phyloP scores from a whole-genome alignment of 1,140 invertebrate genomes.

The Tetragnatha versicolor region DNA sequence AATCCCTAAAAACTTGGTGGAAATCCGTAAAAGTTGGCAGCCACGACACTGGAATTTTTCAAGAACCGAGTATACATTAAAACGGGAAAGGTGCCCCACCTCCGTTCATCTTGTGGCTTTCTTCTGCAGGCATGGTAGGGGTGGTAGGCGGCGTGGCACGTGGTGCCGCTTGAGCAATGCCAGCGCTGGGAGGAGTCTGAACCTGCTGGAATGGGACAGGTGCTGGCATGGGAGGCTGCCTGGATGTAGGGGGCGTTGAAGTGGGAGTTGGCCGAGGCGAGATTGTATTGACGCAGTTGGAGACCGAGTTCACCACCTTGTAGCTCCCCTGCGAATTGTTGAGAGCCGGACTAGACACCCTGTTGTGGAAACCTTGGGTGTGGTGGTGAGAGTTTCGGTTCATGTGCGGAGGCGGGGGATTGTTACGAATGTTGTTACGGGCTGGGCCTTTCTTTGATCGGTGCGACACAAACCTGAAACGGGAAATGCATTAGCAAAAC shows the following conservation, averaged over 20 bases:
- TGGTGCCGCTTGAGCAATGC: not conserved
- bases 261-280: conserved; percentile 33
- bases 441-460: not conserved
- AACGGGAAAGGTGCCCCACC: too few relatives aligned
- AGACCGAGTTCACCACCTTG: conserved; percentile 17
- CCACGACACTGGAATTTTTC: too few relatives aligned
- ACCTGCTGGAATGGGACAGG: not conserved
- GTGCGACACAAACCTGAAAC: conserved; percentile 25
- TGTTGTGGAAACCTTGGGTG: conserved; percentile 24
- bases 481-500: not conserved
- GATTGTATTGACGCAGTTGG: not conserved
- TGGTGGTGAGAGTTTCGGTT: conserved; percentile 38
- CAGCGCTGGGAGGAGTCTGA: not conserved
- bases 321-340: conserved; percentile 40
- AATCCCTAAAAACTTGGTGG: too few relatives aligned
- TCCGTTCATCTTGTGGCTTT: conserved; percentile 42
- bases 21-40: too few relatives aligned
- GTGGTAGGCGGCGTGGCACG: conserved; percentile 8
- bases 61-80: too few relatives aligned
- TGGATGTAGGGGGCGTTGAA: conserved; percentile 33
- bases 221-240: conserved; percentile 7
- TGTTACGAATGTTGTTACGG: conserved; percentile 20
- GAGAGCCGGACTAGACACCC: conserved; percentile 44
- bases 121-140: conserved; percentile 26
- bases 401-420: not conserved